Conservation (phyloP, 1,140 invertebrate genomes). For the Zaprionus inermis region DNA sequence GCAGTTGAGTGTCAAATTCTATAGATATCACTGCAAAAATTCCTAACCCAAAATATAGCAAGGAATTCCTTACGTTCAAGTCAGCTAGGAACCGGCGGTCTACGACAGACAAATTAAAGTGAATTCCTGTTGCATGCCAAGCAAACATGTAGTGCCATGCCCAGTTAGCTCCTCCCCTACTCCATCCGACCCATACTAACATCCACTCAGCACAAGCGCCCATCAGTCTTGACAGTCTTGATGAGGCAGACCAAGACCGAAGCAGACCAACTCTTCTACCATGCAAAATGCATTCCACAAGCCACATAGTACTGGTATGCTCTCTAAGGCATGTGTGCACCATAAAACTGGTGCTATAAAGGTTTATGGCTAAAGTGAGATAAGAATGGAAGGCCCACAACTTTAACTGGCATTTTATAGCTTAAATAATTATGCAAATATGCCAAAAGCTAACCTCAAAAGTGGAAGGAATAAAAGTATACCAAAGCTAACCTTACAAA, state of each 20-base stretch:
- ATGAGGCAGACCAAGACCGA: neutral
- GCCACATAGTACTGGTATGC: neutral
- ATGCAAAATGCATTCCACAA: neutral
- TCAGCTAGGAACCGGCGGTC: neutral
- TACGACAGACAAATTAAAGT: neutral
- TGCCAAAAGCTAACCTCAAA: neutral
- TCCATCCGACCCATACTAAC: constrained; percentile 9
- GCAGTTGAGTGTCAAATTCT: too few relatives aligned
- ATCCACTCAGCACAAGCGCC: constrained; percentile 17
- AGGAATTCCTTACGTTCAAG: neutral
- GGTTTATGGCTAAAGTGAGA: neutral
- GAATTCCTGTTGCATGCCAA: constrained; percentile 16
- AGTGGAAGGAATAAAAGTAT: too few relatives aligned
- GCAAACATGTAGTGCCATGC: neutral
- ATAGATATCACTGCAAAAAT: neutral
- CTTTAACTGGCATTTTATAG: neutral
- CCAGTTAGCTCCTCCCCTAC: neutral
- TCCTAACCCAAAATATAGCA: too few relatives aligned
- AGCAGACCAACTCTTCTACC: neutral
- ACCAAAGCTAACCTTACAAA: neutral
- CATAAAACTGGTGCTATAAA: neutral
- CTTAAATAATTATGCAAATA: neutral
- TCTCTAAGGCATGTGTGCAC: neutral
- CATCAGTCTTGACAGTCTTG: constrained; percentile 22
- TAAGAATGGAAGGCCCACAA: neutral